Evolutionary conservation across 2,113 vertebrate species (phyloP).

Genomic region (Saccopteryx bilineata): DNA sequence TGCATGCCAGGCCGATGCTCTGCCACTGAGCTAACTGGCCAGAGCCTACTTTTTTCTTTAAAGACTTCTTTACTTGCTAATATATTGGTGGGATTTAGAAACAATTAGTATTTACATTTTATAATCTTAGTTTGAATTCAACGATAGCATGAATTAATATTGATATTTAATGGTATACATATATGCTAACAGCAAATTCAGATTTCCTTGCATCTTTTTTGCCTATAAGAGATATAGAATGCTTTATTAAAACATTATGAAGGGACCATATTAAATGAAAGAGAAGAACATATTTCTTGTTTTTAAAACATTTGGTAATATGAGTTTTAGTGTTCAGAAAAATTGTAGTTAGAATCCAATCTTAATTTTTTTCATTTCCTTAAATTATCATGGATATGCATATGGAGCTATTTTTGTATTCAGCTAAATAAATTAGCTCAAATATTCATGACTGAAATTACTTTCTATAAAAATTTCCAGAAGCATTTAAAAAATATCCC

Average conservation of each 20-base stretch:
- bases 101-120: constrained; percentile 59
- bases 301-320: constrained; percentile 67
- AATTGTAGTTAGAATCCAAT: constrained; percentile 16
- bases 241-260: constrained; percentile 42
- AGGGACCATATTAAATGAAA: constrained; percentile 68
- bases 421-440: constrained; percentile 74
- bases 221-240: neutral
- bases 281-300: constrained; percentile 59
- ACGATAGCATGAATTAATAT: constrained; percentile 34
- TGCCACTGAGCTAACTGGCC: no score
- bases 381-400: constrained; percentile 63
- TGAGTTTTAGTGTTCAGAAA: constrained; percentile 50
- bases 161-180: neutral
- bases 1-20: no score
- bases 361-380: constrained; percentile 74
- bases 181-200: constrained; percentile 29
- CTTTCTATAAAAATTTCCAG: constrained; percentile 65
- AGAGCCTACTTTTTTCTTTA: neutral
- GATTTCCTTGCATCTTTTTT: constrained; percentile 58
- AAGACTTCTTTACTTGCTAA: constrained; percentile 46
- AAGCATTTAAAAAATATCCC: constrained; percentile 69
- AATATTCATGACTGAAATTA: constrained; percentile 69
- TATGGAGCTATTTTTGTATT: constrained; percentile 60
- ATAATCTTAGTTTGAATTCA: constrained; percentile 41
- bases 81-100: constrained; percentile 54